Evolutionary conservation across 1,140 invertebrate genomes (phyloP).

Genomic region (Drosophila truncata): DNA sequence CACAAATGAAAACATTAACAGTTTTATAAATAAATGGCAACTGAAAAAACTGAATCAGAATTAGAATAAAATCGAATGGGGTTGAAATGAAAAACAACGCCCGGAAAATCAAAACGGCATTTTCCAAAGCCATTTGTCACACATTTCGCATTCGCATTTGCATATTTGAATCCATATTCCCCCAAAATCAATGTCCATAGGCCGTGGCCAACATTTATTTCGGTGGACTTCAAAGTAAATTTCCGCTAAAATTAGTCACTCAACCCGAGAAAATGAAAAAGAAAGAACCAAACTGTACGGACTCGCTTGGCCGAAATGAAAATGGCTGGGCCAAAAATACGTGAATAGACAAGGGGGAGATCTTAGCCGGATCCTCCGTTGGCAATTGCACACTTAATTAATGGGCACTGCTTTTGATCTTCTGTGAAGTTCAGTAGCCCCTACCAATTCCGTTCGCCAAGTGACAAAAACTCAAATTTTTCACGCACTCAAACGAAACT

Average conservation of each 20-base stretch:
- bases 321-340: conserved; percentile 61
- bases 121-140: conserved; percentile 57
- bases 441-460: conserved; percentile 36
- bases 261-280: conserved; percentile 43
- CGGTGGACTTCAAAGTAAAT: conserved; percentile 72
- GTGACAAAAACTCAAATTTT: conserved; percentile 77
- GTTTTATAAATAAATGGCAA: conserved; percentile 45
- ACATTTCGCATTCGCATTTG: conserved; percentile 25
- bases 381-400: conserved; percentile 82
- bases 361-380: conserved; percentile 34
- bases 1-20: conserved; percentile 48
- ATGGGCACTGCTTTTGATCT: conserved; percentile 80
- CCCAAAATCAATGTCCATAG: conserved; percentile 34
- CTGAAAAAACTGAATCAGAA: conserved; percentile 38
- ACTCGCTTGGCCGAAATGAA: conserved; percentile 40
- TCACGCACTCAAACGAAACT: conserved; percentile 75
- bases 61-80: conserved; percentile 18
- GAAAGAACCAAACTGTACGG: conserved; percentile 28
- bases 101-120: conserved; percentile 39
- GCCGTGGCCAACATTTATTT: conserved; percentile 30
- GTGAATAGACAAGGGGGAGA: conserved; percentile 31
- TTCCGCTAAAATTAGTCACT: conserved; percentile 70
- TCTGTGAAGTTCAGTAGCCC: conserved; percentile 71
- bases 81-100: conserved; percentile 6
- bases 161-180: conserved; percentile 21